phyloP scores from a whole-genome alignment of 2,797 vertebrate genomes.

The Sciurus vulgaris region DNA sequence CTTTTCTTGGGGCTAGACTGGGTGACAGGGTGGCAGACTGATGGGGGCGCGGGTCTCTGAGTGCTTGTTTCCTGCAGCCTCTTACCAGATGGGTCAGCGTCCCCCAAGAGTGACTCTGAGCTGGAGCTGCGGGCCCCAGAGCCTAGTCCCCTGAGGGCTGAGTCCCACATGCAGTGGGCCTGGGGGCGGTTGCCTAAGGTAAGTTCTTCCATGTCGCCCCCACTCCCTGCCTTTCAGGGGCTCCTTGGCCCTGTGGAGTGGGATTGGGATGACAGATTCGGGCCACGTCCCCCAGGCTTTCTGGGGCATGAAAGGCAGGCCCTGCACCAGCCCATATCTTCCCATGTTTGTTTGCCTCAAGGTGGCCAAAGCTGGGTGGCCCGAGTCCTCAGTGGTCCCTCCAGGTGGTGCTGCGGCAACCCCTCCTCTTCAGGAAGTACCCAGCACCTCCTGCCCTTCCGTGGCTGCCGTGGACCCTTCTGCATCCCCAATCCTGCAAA shows the following conservation, averaged over 20 bases:
- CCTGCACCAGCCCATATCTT: background rate
- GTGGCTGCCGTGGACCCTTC: background rate
- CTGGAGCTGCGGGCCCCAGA: conserved; percentile 90
- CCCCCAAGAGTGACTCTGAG: conserved; percentile 96
- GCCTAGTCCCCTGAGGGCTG: conserved; percentile 81
- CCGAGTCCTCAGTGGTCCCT: background rate
- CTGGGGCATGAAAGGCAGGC: background rate
- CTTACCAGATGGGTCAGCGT: conserved; percentile 83
- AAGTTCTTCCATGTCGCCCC: background rate
- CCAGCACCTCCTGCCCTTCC: background rate
- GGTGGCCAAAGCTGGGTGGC: conserved; percentile 82
- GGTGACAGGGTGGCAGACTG: background rate
- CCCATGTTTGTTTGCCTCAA: conserved; percentile 69
- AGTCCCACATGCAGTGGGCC: conserved; percentile 94
- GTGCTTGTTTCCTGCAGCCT: conserved; percentile 83
- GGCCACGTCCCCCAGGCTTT: background rate
- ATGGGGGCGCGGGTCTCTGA: background rate
- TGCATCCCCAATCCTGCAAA: background rate
- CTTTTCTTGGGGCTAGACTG: background rate
- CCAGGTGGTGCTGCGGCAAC: background rate
- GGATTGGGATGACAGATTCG: background rate
- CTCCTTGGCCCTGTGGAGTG: accelerated
- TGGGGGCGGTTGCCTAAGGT: conserved; percentile 97
- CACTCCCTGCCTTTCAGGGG: background rate
- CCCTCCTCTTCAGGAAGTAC: background rate